Base-by-base conservation (phyloP, 2,113 vertebrate genomes). In the Nicator chloris region DNA sequence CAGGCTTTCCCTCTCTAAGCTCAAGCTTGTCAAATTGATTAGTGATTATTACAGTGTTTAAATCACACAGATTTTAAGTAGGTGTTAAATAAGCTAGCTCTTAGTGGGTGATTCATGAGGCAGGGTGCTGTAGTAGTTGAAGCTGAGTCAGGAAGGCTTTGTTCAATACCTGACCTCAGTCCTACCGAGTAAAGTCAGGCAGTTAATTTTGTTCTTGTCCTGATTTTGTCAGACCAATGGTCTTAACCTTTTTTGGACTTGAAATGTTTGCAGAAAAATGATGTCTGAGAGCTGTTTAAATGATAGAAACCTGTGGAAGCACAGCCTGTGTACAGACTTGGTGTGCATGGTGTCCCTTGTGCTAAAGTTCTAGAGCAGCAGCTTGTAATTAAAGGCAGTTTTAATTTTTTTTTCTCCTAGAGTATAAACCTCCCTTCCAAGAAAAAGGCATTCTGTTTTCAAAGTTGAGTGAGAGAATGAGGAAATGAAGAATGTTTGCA, bases 401-500 rank as follows among this genome's bases (percentile, higher is more conserved):
- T 40, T 24, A 2, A 57, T 39, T 45, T 27, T 42, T 56, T 75
- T 23, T 33, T 10, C 21, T 68, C 61, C 15, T 97, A 96, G 95
- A 94, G 8, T 95, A 94, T 81, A 98, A 98, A 81, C 81, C 92
- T 45, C 39, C 33, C 7, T 83, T 37, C 51, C 71, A 60, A 33
- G 96, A 97, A 66, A 98, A 97, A 78, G 59, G 47, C 3, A 44
- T 90, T 66, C 93, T 96, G 8, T 95, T 97, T 83, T 95, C 97
- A 45, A 51, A 95, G 28, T 59, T 98, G 65, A 98, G 97, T 56
- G 93, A 98, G 57, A 95, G 97, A 53, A 98, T 97, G 97, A 98
- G 98, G 88, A 98, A 98, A 92, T 70, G 73, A 80, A 91, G 97
- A 89, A 92, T 97, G 5, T 98, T 98, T 47, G 98, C 97, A 14